Percentiles rank a stretch among this genome's conserved stretches.
Conservation (phyloP, 2,113 vertebrate genomes). For the Psammodynastes pulverulentus region DNA sequence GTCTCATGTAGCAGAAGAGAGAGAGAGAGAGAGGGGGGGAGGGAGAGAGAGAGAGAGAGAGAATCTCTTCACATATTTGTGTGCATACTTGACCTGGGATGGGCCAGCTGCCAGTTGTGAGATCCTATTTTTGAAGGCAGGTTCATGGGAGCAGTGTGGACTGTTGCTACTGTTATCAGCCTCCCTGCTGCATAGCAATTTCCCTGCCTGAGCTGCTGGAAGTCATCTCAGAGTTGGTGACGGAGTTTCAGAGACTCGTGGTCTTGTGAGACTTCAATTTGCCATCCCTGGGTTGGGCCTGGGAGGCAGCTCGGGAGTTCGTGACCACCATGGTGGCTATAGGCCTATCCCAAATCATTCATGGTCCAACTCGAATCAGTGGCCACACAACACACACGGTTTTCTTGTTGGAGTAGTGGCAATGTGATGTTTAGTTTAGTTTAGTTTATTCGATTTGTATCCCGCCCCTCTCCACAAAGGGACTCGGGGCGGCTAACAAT, state of each 20-base stretch:
- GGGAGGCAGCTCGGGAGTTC: not conserved
- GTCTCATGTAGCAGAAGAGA: no score
- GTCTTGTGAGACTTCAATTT: not conserved
- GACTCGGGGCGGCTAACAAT: no score
- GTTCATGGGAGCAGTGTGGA: no score
- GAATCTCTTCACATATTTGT: no score
- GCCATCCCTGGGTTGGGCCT: not conserved
- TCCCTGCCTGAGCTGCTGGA: not conserved
- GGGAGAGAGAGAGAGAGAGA: no score
- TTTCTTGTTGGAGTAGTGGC: not conserved
- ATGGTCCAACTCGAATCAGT: not conserved
- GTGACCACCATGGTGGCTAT: not conserved
- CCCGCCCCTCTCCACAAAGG: not conserved
- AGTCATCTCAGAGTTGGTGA: not conserved
- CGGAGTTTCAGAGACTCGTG: not conserved
- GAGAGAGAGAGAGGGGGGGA: no score
- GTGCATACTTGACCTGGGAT: no score
- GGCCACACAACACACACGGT: not conserved
- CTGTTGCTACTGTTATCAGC: no score
- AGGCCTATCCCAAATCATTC: not conserved
- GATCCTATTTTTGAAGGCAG: no score
- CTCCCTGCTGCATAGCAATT: not conserved
- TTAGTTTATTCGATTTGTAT: no score
- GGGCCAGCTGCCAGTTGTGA: no score
- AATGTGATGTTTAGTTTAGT: no score